Evolutionary conservation across 2,888 invertebrate genomes (phyloP), one percentile per base, ranked within the genome.

Genomic region (Cantharis flavilabris): DNA sequence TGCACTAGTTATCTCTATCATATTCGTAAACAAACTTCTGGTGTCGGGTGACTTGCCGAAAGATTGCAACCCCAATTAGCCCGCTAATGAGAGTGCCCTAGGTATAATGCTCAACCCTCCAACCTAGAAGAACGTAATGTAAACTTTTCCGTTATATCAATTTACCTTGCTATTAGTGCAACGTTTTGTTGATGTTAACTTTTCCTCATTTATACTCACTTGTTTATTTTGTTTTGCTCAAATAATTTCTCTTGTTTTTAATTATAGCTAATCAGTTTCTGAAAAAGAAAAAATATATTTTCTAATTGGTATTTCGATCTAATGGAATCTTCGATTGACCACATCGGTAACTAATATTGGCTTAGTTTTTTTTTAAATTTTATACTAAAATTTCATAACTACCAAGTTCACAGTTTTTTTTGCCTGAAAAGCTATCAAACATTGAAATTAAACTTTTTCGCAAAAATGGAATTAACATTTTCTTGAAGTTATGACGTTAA

Each of bases 41-140:
- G 79, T 76, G 76, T 79, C 76, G 70, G 70, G 69, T 79, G 79
- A 79, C 76, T 72, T 62, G 76, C 79, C 63, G 67, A 65, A 70
- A 73, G 79, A 74, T 20, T 67, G 72, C 76, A 79, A 79, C 76
- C 76, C 79, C 79, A 79, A 79, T 79, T 79, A 79, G 79, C 76
- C 73, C 67, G 62, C 76, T 79, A 79, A 79, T 79, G 79, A 79
- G 78, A 76, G 49, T 72, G 78, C 78, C 78, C 63, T 62, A 71
- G 78, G 78, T 73, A 70, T 78, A 76, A 76, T 78, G 69, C 73
- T 73, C 76, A 70, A 75, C 23, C 69, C 76, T 70, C 70, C 33
- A 73, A 67, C 26, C 65, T 73, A n/a, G n/a, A 49, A 49, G 67
- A 71, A 76, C 71, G 75, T 72, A 76, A 76, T 71, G 76, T 78